Evolutionary conservation across 2,888 invertebrate species (phyloP).

Genomic region (Drosophila engyochracea): DNA sequence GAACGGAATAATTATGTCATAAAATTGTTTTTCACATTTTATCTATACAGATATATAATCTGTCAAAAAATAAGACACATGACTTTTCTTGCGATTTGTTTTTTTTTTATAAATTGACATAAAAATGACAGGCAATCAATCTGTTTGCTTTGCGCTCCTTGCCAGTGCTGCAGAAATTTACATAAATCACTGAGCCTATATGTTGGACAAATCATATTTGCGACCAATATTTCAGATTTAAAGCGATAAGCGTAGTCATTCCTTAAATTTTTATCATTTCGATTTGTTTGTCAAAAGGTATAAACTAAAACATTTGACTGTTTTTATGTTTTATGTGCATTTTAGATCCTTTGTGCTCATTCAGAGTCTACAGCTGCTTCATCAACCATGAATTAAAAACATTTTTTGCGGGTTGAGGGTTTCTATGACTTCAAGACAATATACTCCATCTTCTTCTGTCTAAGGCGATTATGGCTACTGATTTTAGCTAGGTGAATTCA

Average conservation of each 20-base stretch:
- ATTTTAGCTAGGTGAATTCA: background rate
- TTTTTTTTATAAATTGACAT: background rate
- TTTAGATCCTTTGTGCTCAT: background rate
- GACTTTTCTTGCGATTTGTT: background rate
- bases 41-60: background rate
- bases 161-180: background rate
- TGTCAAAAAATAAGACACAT: background rate
- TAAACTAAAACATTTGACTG: background rate
- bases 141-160: background rate
- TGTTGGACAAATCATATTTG: background rate
- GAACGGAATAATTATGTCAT: background rate
- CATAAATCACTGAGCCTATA: background rate
- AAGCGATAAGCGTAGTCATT: background rate
- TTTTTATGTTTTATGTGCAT: background rate
- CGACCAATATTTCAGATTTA: background rate
- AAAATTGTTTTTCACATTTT: background rate
- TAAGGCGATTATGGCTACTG: background rate
- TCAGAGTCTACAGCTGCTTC: background rate
- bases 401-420: background rate
- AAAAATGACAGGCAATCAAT: constrained; percentile 1
- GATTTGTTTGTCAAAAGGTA: background rate
- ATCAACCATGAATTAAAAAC: background rate
- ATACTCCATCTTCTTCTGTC: background rate
- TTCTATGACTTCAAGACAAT: background rate
- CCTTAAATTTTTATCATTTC: background rate